Evolutionary conservation across 2,888 invertebrate species (phyloP), one percentile per base, ranked within the genome.

Genomic region (Steinernema carpocapsae): DNA sequence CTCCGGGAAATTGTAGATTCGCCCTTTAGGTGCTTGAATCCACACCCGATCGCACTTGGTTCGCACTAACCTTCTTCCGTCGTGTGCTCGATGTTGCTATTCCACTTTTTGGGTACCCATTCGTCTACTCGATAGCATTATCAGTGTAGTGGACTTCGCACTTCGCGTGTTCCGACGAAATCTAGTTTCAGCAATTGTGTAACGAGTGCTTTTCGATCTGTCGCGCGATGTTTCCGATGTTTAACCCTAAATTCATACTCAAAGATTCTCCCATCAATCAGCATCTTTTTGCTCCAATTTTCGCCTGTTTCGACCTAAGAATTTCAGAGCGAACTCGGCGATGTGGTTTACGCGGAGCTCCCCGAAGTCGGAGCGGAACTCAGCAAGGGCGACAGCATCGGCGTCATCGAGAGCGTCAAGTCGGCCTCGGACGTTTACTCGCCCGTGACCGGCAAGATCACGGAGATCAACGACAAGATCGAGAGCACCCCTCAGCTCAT

Each of bases 341-440:
- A 99, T 88, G 93, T 99, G 73, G 97, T 99, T 0, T 99, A 93
- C 87, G 95, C 94, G 26, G 95, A 97, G 87, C 90, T 97, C 76
- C 97, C 97, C 29, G 94, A 95, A 74, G 90, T 92, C 32, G 93
- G 92, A 71, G 89, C 91, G n/a, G 88, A 89, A 70, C 76, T 86
- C 48, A 74, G 64, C 14, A 79, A 80, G 74, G 86, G 85, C 37
- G 95, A 94, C 83, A 95, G 96, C 89, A 95, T 94, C 87, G 97
- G 97, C 14, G 95, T 96, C 0, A 89, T 99, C 81, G 99, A 99
- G 90, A 96, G 96, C 89, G 97, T 99, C 0, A 99, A 99, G 78
- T 97, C 97, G 42, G 97, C 96, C n/a, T 96, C 95, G 87, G 97
- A 97, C 90, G 90, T 97, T 26, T 96, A 93, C 88, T 93, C 93